phyloP scores from a whole-genome alignment of 2,797 vertebrate species.

The Chelon labrosus region DNA sequence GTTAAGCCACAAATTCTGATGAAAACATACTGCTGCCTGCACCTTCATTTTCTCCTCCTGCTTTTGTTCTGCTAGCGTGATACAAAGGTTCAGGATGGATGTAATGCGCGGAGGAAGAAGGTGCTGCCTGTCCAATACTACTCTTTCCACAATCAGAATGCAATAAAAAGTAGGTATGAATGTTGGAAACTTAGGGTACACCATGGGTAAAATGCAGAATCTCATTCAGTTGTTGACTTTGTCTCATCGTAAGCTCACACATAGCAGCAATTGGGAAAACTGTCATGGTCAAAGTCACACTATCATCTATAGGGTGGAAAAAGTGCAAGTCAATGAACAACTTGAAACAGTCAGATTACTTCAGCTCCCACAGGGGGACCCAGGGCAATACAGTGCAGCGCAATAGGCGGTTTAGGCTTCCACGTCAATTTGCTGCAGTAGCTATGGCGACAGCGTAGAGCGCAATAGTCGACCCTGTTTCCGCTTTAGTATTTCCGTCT shows the following conservation, averaged over 20 bases:
- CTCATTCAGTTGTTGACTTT: slow-evolving; percentile 18
- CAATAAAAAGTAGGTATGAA: slow-evolving; percentile 15
- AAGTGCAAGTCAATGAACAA: slow-evolving; percentile 3
- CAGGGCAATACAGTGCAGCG: slow-evolving; percentile 23
- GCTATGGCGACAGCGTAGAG: too few species aligned
- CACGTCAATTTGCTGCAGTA: too few species aligned
- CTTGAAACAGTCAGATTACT: slow-evolving; percentile 47
- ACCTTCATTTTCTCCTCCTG: slow-evolving; percentile 37
- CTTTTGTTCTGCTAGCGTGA: slow-evolving; percentile 30
- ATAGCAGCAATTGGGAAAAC: neutral
- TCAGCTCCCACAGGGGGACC: slow-evolving; percentile 37
- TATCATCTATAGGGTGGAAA: neutral
- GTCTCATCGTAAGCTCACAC: slow-evolving; percentile 9
- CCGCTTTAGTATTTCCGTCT: too few species aligned
- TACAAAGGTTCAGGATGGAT: slow-evolving; percentile 33
- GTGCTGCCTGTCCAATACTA: neutral
- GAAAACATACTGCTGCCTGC: slow-evolving; percentile 68
- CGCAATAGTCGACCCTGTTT: too few species aligned
- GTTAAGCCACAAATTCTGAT: slow-evolving; percentile 75
- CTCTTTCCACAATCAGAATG: neutral
- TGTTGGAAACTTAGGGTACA: slow-evolving; percentile 10
- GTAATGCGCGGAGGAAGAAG: slow-evolving; percentile 9
- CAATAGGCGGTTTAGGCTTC: too few species aligned
- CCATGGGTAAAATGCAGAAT: slow-evolving; percentile 14
- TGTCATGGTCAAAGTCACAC: slow-evolving; percentile 8